Evolutionary conservation across 1,140 invertebrate genomes (phyloP), one percentile per base, ranked within the genome.

Genomic region (Charaxes varanes): DNA sequence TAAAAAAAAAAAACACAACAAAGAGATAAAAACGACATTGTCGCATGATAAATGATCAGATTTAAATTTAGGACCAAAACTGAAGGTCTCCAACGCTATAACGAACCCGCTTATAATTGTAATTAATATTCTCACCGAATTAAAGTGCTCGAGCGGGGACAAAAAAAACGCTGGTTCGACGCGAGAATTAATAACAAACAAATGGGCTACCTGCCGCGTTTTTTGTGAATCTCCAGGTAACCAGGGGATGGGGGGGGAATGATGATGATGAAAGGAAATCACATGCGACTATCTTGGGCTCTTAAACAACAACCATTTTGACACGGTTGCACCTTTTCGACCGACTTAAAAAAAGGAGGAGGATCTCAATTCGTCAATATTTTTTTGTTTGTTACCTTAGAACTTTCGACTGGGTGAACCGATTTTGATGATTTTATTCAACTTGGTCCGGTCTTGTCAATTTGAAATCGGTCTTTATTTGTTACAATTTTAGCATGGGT

Each of bases 161-260:
- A 72, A 68, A 77, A 79, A 82, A 67, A 60, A 58, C 52, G 49
- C n/a, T 72, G 62, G 70, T 71, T 71, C 71, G 76, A 76, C 57
- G 76, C 76, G 70, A 80, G 78, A 82, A 80, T 82, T 82, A 82
- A 80, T 82, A 82, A 82, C 78, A 82, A 82, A 82, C 78, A 82
- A 82, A 82, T 82, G 78, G 71, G 76, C 78, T 82, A 82, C 78
- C 78, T 82, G 78, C 65, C 56, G 65, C 53, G 73, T 82, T 82
- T 82, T 82, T 82, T 82, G 74, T 82, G 63, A 47, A 57, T 61
- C 49, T 62, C 64, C 67, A 82, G 78, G 78, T 82, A 82, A 55
- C 50, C 44, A 65, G n/a, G n/a, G n/a, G n/a, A n/a, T n/a, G n/a
- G n/a, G n/a, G n/a, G n/a, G n/a, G n/a, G n/a, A n/a, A n/a, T n/a